Evolutionary conservation across 2,797 vertebrate genomes (phyloP).

Genomic region (Hemibagrus guttatus): DNA sequence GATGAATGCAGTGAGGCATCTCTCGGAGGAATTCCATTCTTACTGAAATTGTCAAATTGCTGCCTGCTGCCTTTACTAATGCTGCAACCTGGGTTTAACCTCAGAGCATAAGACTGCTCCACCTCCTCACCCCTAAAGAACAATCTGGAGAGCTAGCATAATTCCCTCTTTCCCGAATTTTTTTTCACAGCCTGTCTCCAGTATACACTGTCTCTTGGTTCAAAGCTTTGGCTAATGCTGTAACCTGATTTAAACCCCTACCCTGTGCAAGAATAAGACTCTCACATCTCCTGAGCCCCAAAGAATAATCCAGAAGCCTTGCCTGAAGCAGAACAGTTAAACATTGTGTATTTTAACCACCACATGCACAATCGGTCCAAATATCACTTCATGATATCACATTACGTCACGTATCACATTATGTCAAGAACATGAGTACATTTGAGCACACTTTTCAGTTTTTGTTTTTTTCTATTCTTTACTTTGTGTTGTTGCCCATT

Average conservation of each 20-base stretch:
- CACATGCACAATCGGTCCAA: not conserved
- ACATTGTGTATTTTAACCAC: not conserved
- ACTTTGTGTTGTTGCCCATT: not conserved
- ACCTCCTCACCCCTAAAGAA: slow-evolving; percentile 32
- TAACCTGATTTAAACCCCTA: not conserved
- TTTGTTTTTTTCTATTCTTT: not conserved
- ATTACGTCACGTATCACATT: not conserved
- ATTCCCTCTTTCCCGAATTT: slow-evolving; percentile 4
- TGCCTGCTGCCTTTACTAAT: slow-evolving; percentile 44
- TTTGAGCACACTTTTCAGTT: not conserved
- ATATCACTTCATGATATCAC: not conserved
- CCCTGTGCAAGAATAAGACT: not conserved
- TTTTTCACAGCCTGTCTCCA: slow-evolving; percentile 10
- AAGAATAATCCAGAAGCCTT: not conserved
- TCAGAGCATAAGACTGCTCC: slow-evolving; percentile 4
- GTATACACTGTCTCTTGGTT: slow-evolving; percentile 1
- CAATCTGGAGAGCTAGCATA: slow-evolving; percentile 17
- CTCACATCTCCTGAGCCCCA: not conserved
- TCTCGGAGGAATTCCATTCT: slow-evolving; percentile 45
- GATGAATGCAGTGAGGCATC: slow-evolving; percentile 48
- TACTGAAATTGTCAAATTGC: slow-evolving; percentile 46
- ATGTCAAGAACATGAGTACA: not conserved
- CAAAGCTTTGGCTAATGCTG: not conserved
- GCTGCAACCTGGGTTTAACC: slow-evolving; percentile 37
- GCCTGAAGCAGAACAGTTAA: not conserved